phyloP scores from a whole-genome alignment of 2,888 invertebrate species.

The Parapristionchus giblindavisi region DNA sequence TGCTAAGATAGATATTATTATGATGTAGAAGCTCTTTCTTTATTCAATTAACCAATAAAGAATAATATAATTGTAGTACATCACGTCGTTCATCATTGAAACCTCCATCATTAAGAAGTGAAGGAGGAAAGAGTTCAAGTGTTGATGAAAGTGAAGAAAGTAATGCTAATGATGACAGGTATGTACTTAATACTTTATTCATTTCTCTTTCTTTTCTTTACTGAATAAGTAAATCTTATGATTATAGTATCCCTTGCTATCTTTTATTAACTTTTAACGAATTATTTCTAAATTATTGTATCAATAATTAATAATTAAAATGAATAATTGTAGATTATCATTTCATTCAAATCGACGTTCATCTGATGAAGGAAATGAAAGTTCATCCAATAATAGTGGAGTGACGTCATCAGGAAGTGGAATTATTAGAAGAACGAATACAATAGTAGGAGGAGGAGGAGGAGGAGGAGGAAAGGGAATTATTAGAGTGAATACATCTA shows the following conservation, averaged over 20 bases:
- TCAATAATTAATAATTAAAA: not conserved
- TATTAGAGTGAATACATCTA: not conserved
- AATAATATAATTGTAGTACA: not conserved
- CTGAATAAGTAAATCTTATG: not conserved
- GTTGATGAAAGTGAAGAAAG: slow-evolving; percentile 32
- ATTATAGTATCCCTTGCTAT: not conserved
- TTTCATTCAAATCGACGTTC: slow-evolving; percentile 29
- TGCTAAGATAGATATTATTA: too few relatives aligned
- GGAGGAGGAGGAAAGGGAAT: not conserved
- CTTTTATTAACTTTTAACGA: too few relatives aligned
- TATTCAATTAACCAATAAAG: not conserved
- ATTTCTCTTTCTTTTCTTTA: not conserved
- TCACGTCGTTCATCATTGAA: slow-evolving; percentile 24
- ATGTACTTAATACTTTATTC: not conserved
- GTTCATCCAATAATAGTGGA: slow-evolving; percentile 27
- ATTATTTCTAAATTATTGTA: too few relatives aligned
- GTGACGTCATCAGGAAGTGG: not conserved
- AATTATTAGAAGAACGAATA: not conserved
- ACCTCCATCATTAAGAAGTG: not conserved
- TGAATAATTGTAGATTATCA: not conserved
- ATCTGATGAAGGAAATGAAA: slow-evolving; percentile 41
- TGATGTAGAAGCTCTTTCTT: not conserved
- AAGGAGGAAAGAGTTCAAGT: not conserved
- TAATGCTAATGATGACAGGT: slow-evolving; percentile 9
- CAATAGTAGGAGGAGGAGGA: not conserved